Conservation (phyloP, 1,140 invertebrate genomes). For the Cheumatopsyche charites region DNA sequence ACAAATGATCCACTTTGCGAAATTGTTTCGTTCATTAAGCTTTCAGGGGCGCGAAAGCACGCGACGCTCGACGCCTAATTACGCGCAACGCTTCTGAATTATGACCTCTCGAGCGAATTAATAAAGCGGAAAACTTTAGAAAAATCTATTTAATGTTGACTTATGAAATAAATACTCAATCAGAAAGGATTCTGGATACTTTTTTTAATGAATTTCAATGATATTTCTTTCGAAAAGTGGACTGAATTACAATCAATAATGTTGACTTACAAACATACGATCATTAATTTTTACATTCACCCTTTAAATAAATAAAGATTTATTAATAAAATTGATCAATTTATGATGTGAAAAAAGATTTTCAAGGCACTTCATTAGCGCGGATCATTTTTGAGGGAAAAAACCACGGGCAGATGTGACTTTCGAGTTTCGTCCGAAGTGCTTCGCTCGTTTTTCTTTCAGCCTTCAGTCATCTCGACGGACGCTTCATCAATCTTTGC, state of each 20-base stretch:
- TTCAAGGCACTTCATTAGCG: constrained; percentile 13
- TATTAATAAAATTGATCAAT: too few species aligned
- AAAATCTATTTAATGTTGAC: too few species aligned
- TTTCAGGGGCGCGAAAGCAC: constrained; percentile 35
- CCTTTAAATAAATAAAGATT: too few species aligned
- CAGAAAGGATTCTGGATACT: too few species aligned
- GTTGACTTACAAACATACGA: too few species aligned
- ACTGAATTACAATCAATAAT: too few species aligned
- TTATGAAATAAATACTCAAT: too few species aligned
- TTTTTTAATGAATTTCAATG: too few species aligned
- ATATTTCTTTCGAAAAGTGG: too few species aligned
- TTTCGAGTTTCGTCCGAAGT: constrained; percentile 19
- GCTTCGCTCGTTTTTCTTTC: constrained; percentile 30
- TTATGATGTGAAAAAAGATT: too few species aligned
- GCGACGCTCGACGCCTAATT: constrained; percentile 21
- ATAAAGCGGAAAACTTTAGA: too few species aligned
- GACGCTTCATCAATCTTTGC: constrained; percentile 43
- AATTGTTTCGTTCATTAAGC: constrained; percentile 49
- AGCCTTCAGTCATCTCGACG: constrained; percentile 29
- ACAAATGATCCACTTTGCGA: constrained; percentile 48
- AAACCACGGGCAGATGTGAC: constrained; percentile 32
- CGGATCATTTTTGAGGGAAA: not conserved
- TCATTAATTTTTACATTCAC: too few species aligned
- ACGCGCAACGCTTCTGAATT: constrained; percentile 14
- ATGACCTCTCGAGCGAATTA: not conserved